phyloP scores from a whole-genome alignment of 2,113 vertebrate species.

The Apodemus sylvaticus region DNA sequence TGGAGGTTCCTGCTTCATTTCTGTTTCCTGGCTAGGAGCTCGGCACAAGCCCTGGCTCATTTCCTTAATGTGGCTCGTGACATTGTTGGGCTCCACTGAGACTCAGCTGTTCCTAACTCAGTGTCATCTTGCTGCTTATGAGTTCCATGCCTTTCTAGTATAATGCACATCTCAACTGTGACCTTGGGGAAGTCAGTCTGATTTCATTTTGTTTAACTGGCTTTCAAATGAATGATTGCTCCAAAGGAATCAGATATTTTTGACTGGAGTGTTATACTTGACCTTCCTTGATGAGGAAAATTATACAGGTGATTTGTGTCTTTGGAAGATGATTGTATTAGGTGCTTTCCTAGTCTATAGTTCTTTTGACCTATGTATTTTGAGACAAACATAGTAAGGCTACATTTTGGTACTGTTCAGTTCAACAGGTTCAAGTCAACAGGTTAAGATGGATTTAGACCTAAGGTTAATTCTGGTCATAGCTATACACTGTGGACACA shows the following conservation, averaged over 20 bases:
- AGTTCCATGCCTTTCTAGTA: neutral
- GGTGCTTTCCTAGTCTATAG: neutral
- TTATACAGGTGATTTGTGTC: neutral
- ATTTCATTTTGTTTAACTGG: neutral
- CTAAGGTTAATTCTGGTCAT: neutral
- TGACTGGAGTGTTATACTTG: neutral
- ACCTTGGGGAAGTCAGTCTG: neutral
- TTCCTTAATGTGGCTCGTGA: neutral
- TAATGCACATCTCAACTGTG: neutral
- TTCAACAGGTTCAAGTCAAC: neutral
- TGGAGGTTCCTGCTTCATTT: constrained; percentile 11
- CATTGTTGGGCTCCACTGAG: neutral
- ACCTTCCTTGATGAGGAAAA: neutral
- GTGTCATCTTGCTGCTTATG: neutral
- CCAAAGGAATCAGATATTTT: neutral
- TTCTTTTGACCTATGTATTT: neutral
- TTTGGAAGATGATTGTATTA: neutral
- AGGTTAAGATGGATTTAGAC: neutral
- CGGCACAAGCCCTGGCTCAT: neutral
- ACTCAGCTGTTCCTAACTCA: neutral
- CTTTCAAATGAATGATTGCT: constrained; percentile 37
- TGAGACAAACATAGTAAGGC: neutral
- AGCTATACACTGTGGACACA: neutral
- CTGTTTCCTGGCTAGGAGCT: neutral
- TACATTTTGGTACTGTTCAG: neutral